A percentile compares a stretch with the other conserved stretches of the same genome.
phyloP scores from a whole-genome alignment of 2,888 invertebrate genomes.

The Galerucella nymphaeae region DNA sequence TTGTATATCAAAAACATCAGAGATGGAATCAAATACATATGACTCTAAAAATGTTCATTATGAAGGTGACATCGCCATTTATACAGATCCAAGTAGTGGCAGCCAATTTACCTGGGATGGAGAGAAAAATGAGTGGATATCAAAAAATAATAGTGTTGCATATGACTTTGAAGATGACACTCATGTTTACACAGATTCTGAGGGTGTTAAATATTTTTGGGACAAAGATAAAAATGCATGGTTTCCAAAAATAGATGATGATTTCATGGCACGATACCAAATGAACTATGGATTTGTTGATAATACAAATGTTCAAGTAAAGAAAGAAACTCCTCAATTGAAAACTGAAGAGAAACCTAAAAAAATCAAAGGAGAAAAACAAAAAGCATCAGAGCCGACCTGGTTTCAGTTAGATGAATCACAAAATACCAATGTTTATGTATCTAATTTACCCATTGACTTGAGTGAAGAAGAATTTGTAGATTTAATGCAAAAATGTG shows the following conservation, averaged over 20 bases:
- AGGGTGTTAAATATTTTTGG: conserved; percentile 93
- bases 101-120: conserved; percentile 75
- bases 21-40: conserved; percentile 18
- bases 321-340: conserved; percentile 40
- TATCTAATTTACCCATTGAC: conserved; percentile 89
- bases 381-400: conserved; percentile 68
- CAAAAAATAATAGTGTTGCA: conserved; percentile 56
- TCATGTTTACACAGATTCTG: conserved; percentile 83
- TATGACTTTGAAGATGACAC: conserved; percentile 83
- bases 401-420: conserved; percentile 95
- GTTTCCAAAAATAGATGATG: conserved; percentile 97
- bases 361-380: conserved; percentile 61
- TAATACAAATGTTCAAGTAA: conserved; percentile 61
- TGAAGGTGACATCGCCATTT: conserved; percentile 76
- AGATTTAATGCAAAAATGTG: conserved; percentile 95
- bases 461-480: conserved; percentile 90
- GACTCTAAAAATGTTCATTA: conserved; percentile 72
- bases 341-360: conserved; percentile 52
- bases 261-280: conserved; percentile 96
- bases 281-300: conserved; percentile 91
- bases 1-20: conserved; percentile 1
- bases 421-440: conserved; percentile 95
- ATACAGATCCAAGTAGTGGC: conserved; percentile 78
- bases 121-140: conserved; percentile 72
- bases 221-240: conserved; percentile 91